phyloP scores from a whole-genome alignment of 2,797 vertebrate species.

The Acrossocheilus fasciatus region DNA sequence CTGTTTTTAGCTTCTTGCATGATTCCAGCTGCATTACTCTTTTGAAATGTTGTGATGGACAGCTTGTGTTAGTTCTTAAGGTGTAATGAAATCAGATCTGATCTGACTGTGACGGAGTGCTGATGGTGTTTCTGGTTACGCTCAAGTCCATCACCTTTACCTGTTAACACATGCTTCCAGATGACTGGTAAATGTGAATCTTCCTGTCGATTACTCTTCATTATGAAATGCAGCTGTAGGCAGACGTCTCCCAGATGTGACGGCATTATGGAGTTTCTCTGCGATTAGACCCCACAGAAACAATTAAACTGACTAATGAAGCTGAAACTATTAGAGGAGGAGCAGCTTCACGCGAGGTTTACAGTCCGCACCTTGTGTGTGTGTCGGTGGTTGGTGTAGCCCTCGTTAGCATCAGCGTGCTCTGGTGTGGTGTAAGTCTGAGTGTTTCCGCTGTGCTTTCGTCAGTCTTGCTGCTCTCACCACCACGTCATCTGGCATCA shows the following conservation, averaged over 20 bases:
- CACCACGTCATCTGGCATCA: constrained; percentile 61
- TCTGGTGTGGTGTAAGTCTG: neutral
- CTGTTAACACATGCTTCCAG: constrained; percentile 25
- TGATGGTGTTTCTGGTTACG: neutral
- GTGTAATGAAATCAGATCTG: neutral
- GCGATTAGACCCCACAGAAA: constrained; percentile 61
- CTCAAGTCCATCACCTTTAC: constrained; percentile 3
- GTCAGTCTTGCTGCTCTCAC: neutral
- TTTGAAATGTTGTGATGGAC: neutral
- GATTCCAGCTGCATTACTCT: neutral
- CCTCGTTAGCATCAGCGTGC: neutral
- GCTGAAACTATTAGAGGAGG: constrained; percentile 60
- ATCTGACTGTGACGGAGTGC: neutral
- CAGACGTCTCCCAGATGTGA: constrained; percentile 48
- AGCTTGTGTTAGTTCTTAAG: neutral
- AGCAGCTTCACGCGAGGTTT: neutral
- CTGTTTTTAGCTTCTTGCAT: neutral
- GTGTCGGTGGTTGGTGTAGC: neutral
- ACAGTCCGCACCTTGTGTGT: neutral
- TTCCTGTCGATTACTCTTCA: constrained; percentile 50
- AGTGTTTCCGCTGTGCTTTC: neutral
- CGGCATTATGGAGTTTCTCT: constrained; percentile 41
- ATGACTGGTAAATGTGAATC: constrained; percentile 4
- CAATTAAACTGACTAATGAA: constrained; percentile 64
- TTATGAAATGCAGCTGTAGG: constrained; percentile 53